Evolutionary conservation across 2,888 invertebrate species (phyloP).

Genomic region (Hydropsyche betteni): DNA sequence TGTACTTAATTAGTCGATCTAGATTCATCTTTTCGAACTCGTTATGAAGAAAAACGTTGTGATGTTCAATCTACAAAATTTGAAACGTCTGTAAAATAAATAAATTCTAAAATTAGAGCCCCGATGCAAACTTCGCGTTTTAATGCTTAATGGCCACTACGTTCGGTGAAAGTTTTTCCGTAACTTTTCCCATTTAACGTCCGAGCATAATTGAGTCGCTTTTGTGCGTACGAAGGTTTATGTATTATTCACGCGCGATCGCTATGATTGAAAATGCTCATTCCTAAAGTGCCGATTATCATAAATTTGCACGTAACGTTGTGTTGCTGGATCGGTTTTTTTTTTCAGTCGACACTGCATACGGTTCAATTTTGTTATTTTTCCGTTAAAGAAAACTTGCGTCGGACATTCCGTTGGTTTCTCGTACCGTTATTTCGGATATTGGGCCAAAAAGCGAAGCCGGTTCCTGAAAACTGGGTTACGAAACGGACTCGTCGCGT

Average conservation of each 20-base stretch:
- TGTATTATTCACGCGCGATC: conserved; percentile 12
- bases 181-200: conserved; percentile 15
- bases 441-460: conserved; percentile 19
- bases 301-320: neutral
- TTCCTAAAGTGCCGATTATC: neutral
- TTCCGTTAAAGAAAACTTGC: too few relatives aligned
- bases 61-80: too few relatives aligned
- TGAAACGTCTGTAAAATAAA: too few relatives aligned
- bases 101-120: too few relatives aligned
- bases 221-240: neutral
- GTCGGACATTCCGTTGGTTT: too few relatives aligned
- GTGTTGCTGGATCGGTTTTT: neutral
- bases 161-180: conserved; percentile 9
- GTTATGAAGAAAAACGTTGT: too few relatives aligned
- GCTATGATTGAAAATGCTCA: neutral
- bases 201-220: conserved; percentile 8
- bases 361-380: too few relatives aligned
- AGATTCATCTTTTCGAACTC: too few relatives aligned
- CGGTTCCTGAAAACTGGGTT: conserved; percentile 29
- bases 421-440: conserved; percentile 20
- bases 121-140: too few relatives aligned
- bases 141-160: too few relatives aligned
- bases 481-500: conserved; percentile 21
- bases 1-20: too few relatives aligned
- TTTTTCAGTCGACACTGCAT: too few relatives aligned